Evolutionary conservation across 1,140 invertebrate genomes (phyloP), one percentile per base, ranked within the genome.

Genomic region (Cydia fagiglandana): DNA sequence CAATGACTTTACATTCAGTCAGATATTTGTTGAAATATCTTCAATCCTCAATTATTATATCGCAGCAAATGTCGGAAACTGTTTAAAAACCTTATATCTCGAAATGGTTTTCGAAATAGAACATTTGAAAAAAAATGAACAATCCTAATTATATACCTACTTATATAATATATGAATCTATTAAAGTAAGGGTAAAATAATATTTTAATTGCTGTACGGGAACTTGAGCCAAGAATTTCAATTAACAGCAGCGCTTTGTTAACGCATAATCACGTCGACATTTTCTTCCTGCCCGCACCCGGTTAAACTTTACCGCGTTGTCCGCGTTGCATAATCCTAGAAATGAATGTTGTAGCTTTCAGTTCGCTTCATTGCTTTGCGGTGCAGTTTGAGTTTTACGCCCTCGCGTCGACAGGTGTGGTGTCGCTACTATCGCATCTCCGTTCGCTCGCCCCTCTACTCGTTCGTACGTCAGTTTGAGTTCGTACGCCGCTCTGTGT

Each of bases 341-440:
- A 83, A 80, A 81, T 77, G 77, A 84, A 84, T 81, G 79, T 80
- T 81, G 34, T 41, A 70, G n/a, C 7, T 53, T 20, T 64, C n/a
- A 64, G 75, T 73, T 80, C 79, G 79, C 80, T 81, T 84, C 78
- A 50, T 47, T 45, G 77, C 79, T 78, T 79, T 10, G 56, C 56
- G 20, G 56, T 61, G 20, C 76, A 73, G 61, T 77, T 77, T 75
- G 75, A 81, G 77, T 82, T 78, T 76, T 64, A 61, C 75, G 77
- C 68, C 41, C 13, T 73, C 76, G 73, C 76, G 75, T 81, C 77
- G 79, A 88, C 86, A 90, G 86, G 87, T 89, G 88, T 84, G 83
- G 82, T 77, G 83, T 84, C 86, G 86, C 82, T 83, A 82, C 78
- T 77, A 78, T 84, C 83, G 83, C 80, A 78, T 81, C 76, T 15